Conservation (phyloP, 2,888 invertebrate genomes). For the Eueremaeus valkanovi region DNA sequence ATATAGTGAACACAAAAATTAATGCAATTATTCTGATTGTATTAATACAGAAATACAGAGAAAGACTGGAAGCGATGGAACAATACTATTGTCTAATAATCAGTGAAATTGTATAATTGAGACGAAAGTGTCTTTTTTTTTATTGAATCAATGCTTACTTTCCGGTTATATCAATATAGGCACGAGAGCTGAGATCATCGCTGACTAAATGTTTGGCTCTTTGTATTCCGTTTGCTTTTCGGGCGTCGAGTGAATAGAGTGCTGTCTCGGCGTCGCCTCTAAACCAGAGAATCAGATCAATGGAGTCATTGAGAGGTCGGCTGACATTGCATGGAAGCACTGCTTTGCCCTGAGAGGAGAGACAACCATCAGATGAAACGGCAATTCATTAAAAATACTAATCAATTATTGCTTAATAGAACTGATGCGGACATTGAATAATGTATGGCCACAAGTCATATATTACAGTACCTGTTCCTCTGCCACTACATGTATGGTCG, state of each 20-base stretch:
- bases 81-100: too few relatives aligned
- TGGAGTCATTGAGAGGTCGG: conserved; percentile 38
- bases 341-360: conserved; percentile 26
- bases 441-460: background rate
- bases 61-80: background rate
- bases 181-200: conserved; percentile 39
- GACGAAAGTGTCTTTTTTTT: too few relatives aligned
- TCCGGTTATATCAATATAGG: conserved; percentile 39
- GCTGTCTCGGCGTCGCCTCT: conserved; percentile 42
- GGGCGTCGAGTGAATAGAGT: conserved; percentile 41
- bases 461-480: conserved; percentile 7
- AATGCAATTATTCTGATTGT: too few relatives aligned
- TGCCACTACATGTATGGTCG: conserved; percentile 20
- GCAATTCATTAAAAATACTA: background rate
- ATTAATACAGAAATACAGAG: background rate
- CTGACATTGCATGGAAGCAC: conserved; percentile 42
- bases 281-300: conserved; percentile 43
- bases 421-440: background rate
- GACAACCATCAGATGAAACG: too few relatives aligned
- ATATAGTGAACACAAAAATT: too few relatives aligned
- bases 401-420: background rate
- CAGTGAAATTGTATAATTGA: too few relatives aligned
- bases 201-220: conserved; percentile 41
- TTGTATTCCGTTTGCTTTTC: conserved; percentile 39
- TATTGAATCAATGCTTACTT: conserved; percentile 13